These are phyloP conservation scores for Volucella zonaria DNA, from an alignment of 2,888 invertebrate species.

Conservation along the genomic window DNA sequence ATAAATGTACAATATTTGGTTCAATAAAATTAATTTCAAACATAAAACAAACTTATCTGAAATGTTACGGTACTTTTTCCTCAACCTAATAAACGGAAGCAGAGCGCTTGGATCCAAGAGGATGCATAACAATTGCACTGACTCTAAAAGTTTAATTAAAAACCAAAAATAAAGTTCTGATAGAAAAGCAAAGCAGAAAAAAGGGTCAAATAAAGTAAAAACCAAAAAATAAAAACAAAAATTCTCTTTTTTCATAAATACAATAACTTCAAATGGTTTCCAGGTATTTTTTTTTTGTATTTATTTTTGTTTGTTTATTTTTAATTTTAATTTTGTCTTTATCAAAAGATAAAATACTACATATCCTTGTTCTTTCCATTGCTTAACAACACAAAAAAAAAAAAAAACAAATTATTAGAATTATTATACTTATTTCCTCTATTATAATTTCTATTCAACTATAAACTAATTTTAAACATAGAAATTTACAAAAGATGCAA, in stretches of 20 bases:
- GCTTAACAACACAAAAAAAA: constrained; percentile 50
- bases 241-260: background rate
- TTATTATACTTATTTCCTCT: constrained; percentile 16
- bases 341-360: constrained; percentile 54
- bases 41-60: too few relatives aligned
- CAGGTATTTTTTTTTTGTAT: constrained; percentile 10
- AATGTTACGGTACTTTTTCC: too few relatives aligned
- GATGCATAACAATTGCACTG: too few relatives aligned
- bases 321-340: constrained; percentile 20
- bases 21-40: too few relatives aligned
- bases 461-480: constrained; percentile 59
- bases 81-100: too few relatives aligned
- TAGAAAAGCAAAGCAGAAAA: background rate
- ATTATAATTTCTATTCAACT: constrained; percentile 45
- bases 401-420: constrained; percentile 32
- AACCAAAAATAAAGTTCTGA: background rate
- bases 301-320: constrained; percentile 44
- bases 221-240: constrained; percentile 11
- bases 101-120: too few relatives aligned
- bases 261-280: constrained; percentile 1
- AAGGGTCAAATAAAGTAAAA: background rate
- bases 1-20: too few relatives aligned
- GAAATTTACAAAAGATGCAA: constrained; percentile 61
- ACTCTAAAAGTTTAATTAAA: too few relatives aligned
- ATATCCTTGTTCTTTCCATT: constrained; percentile 57